These are phyloP conservation scores for Gandaritis pyraliata DNA, from an alignment of 2,888 invertebrate genomes.

Conservation along the genomic window DNA sequence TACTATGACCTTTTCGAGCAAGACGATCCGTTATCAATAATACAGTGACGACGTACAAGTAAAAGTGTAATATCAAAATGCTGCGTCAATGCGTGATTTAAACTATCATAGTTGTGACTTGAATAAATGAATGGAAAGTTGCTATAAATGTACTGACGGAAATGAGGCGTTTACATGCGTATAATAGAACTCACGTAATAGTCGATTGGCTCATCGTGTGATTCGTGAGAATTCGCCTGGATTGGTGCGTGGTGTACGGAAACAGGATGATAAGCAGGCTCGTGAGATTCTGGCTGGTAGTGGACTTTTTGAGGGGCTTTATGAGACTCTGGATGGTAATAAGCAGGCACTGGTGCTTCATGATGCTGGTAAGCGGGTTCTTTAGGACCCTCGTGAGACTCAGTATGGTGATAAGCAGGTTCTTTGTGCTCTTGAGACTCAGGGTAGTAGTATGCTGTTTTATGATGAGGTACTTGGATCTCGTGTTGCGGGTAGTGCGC, in stretches of 20 bases:
- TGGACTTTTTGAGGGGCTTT: constrained; percentile 20
- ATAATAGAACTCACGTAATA: constrained; percentile 75
- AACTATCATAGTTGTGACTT: constrained; percentile 54
- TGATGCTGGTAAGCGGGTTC: constrained; percentile 25
- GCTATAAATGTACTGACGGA: constrained; percentile 54
- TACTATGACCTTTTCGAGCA: too few relatives aligned
- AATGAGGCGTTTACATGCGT: constrained; percentile 53
- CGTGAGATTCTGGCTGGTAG: constrained; percentile 24
- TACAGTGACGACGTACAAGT: constrained; percentile 34
- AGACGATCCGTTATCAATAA: neutral
- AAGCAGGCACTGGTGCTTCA: constrained; percentile 9
- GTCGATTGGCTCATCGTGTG: constrained; percentile 73
- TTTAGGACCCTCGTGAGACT: constrained; percentile 38
- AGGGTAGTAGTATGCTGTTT: constrained; percentile 36
- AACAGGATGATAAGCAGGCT: constrained; percentile 32
- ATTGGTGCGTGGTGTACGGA: constrained; percentile 26
- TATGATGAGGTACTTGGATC: constrained; percentile 45
- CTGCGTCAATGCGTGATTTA: constrained; percentile 48
- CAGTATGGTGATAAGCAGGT: constrained; percentile 17
- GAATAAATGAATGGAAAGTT: constrained; percentile 74
- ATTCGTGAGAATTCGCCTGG: constrained; percentile 35
- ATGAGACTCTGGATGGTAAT: constrained; percentile 30
- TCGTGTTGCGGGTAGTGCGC: constrained; percentile 48
- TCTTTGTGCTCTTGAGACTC: constrained; percentile 2
- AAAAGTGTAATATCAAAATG: constrained; percentile 56